Conservation (phyloP, 2,113 vertebrate species). For the cattle (Bos taurus) region DNA sequence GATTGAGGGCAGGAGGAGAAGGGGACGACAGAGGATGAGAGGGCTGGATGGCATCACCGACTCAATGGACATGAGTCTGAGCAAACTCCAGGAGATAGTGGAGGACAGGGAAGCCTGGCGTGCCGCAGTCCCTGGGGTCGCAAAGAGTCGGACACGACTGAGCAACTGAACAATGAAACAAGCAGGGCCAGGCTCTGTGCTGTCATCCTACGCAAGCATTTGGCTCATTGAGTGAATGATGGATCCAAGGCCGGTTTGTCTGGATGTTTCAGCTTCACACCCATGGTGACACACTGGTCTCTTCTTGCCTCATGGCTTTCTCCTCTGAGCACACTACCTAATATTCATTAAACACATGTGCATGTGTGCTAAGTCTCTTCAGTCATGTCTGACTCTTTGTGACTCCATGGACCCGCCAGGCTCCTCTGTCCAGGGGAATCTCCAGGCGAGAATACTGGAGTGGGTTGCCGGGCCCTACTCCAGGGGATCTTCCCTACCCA, state of each 20-base stretch:
- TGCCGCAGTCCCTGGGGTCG: background rate
- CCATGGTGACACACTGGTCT: background rate
- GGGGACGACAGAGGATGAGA: background rate
- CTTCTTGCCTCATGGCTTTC: constrained; percentile 8
- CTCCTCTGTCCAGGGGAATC: background rate
- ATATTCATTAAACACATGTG: background rate
- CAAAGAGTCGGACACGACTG: background rate
- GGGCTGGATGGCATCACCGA: background rate
- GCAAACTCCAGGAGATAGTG: background rate
- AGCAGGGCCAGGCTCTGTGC: background rate
- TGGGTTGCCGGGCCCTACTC: background rate
- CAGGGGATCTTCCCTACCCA: background rate
- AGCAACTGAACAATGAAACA: background rate
- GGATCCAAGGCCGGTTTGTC: background rate
- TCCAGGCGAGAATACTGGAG: background rate
- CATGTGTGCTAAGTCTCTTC: background rate
- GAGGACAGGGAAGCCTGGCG: background rate
- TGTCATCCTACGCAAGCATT: background rate
- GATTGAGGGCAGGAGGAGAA: background rate
- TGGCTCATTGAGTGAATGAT: background rate
- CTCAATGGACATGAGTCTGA: background rate
- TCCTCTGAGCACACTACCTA: background rate
- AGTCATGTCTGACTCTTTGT: background rate
- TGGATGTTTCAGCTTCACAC: constrained; percentile 19
- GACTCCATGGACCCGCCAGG: background rate